Evolutionary conservation across 2,797 vertebrate genomes (phyloP), one percentile per base, ranked within the genome.

Genomic region (Choloepus didactylus): DNA sequence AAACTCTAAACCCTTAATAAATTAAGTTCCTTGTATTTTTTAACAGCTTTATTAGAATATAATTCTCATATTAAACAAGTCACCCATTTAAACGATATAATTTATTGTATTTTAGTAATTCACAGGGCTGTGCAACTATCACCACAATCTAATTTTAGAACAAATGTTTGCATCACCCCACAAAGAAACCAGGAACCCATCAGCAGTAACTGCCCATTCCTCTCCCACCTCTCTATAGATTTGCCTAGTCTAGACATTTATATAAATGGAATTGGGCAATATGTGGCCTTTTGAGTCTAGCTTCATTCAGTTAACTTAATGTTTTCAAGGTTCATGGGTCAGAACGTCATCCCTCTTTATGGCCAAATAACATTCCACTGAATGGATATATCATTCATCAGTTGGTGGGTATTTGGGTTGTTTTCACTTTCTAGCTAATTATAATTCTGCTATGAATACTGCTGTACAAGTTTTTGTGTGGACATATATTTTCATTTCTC

Each of bases 201-300:
- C 49, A 35, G n/a, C 12, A 9, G 66, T 21, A 46, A 60, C 9
- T 84, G 18, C 56, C 14, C 64, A 69, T 19, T 3, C 41, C 23
- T 8, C 64, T 49, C 38, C 83, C 19, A 56, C n/a, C 29, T 76
- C 62, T 49, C 76, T 29, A 6, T 6, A 23, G 19, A n/a, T 14
- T 9, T 41, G 29, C 31, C 79, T 81, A 41, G 18, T 72, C 12
- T 29, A 41, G 31, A 38, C 46, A 31, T 18, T 59, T 79, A 1
- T 1, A 2, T 1, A 10, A 19, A 5, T 2, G 31, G 72, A 31
- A 46, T 1, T 31, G 19, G 0, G 6, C 6, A 2, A 16, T 0
- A 0, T 0, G 7, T 8, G 51, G 72, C 38, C 35, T 64, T 64
- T 10, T 11, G 25, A 12, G 75, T 27, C 23, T 25, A 19, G n/a